These are phyloP conservation scores for Glaucomys volans DNA, from an alignment of 2,113 vertebrate species.

Conservation along the genomic window DNA sequence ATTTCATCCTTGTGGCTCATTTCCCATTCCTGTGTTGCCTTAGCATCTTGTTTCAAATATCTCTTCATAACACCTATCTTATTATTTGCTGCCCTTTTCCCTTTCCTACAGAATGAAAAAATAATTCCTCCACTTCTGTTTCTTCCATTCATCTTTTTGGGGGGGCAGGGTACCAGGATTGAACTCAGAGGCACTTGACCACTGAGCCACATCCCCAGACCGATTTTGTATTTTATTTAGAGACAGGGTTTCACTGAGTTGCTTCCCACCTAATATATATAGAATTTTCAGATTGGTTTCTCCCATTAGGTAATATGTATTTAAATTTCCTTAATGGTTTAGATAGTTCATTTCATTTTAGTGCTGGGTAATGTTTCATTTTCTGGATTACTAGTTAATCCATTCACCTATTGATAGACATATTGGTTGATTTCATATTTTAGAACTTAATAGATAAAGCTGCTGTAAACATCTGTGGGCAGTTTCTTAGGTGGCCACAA, in stretches of 20 bases:
- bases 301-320: neutral
- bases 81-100: neutral
- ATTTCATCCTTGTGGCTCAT: neutral
- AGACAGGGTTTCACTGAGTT: too few species aligned
- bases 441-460: neutral
- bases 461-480: neutral
- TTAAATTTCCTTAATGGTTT: neutral
- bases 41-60: neutral
- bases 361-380: neutral
- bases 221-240: too few species aligned
- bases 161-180: too few species aligned
- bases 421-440: neutral
- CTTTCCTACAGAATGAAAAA: neutral
- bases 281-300: neutral
- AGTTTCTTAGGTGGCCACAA: neutral
- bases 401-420: neutral
- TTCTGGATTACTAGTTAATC: neutral
- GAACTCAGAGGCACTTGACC: too few species aligned
- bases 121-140: neutral
- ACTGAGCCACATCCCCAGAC: too few species aligned
- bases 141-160: too few species aligned
- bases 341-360: neutral
- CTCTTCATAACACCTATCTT: accelerated
- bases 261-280: too few species aligned
- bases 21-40: too few species aligned